phyloP scores from a whole-genome alignment of 2,113 vertebrate genomes.

The Orcinus orca region DNA sequence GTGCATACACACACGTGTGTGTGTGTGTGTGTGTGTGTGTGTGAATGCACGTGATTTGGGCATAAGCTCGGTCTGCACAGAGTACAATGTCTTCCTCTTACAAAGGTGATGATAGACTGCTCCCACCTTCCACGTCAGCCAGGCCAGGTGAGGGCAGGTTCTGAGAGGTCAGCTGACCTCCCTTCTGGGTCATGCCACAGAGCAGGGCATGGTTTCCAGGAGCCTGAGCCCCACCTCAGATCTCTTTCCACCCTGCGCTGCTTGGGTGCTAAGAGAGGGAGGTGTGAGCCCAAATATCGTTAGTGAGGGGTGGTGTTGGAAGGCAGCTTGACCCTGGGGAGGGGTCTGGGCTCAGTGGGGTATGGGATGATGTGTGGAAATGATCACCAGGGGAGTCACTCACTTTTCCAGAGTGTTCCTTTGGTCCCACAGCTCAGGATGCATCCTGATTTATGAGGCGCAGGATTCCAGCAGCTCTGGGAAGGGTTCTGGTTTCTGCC shows the following conservation, averaged over 20 bases:
- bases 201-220: not conserved
- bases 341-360: not conserved
- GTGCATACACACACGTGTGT: not conserved
- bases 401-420: slow-evolving; percentile 28
- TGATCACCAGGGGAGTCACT: not conserved
- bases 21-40: too few species aligned
- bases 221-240: not conserved
- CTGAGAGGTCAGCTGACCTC: not conserved
- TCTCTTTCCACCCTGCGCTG: not conserved
- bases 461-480: not conserved
- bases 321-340: not conserved
- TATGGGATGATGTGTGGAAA: slow-evolving; percentile 2
- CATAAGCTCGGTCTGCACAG: too few species aligned
- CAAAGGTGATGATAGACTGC: not conserved
- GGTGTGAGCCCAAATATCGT: not conserved
- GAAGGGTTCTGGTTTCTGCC: slow-evolving; percentile 41
- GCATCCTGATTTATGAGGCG: slow-evolving; percentile 38
- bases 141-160: not conserved
- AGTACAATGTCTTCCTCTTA: not conserved
- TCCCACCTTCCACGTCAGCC: not conserved
- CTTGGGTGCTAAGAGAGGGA: not conserved
- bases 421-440: not conserved
- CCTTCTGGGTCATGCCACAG: not conserved
- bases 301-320: not conserved
- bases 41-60: not conserved